Conservation (phyloP, 1,140 invertebrate species). For the Olivierus martensii region DNA sequence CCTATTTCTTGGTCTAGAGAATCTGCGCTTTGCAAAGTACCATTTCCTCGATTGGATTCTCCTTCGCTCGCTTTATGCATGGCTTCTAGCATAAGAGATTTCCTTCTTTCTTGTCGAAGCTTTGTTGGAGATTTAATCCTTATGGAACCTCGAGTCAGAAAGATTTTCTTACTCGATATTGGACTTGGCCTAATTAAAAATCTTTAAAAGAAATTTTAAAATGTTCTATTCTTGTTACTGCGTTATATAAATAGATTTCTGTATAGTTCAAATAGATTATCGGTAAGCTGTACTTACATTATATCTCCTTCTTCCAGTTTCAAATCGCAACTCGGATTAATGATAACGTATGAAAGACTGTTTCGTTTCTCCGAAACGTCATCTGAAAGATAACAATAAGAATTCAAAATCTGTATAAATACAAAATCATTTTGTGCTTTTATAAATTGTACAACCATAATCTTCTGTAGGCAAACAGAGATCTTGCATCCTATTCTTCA, state of each 20-base stretch:
- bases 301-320: constrained; percentile 93
- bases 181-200: constrained; percentile 77
- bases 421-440: neutral
- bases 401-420: neutral
- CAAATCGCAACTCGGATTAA: constrained; percentile 94
- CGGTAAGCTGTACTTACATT: constrained; percentile 60
- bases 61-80: no score
- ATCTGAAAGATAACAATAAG: constrained; percentile 36
- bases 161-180: constrained; percentile 86
- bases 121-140: constrained; percentile 4
- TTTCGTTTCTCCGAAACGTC: constrained; percentile 83
- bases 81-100: no score
- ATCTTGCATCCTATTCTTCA: constrained; percentile 84
- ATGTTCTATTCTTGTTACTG: no score
- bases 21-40: no score
- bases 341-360: constrained; percentile 92
- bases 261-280: no score
- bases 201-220: constrained; percentile 1
- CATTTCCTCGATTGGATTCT: no score
- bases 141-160: constrained; percentile 28
- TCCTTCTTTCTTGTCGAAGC: neutral
- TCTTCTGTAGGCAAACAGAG: constrained; percentile 74
- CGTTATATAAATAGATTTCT: neutral
- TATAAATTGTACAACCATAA: constrained; percentile 38
- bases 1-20: no score